phyloP scores from a whole-genome alignment of 2,888 invertebrate species.

The Escarpia spicata region DNA sequence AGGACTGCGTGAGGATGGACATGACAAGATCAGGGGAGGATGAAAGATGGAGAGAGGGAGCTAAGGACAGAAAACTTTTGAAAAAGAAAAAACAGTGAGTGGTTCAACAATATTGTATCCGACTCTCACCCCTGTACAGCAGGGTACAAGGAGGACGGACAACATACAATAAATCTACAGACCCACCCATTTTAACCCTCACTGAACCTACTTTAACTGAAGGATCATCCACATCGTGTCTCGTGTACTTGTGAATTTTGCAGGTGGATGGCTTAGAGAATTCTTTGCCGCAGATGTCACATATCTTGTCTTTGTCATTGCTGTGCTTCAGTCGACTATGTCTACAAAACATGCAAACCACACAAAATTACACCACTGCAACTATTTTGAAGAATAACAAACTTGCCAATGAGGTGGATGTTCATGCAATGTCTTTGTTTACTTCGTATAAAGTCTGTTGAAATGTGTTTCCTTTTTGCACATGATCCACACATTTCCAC shows the following conservation, averaged over 20 bases:
- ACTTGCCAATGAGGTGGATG: not conserved
- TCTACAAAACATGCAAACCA: conserved; percentile 17
- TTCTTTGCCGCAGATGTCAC: conserved; percentile 39
- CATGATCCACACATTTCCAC: not conserved
- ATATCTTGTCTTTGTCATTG: conserved; percentile 6
- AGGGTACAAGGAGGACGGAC: too few species aligned
- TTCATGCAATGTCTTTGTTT: too few species aligned
- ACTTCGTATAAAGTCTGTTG: too few species aligned
- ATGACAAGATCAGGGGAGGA: too few species aligned
- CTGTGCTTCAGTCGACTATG: conserved; percentile 23
- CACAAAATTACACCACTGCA: not conserved
- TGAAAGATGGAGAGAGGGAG: too few species aligned
- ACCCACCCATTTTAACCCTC: not conserved
- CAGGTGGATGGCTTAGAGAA: conserved; percentile 39
- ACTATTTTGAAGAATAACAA: not conserved
- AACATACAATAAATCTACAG: too few species aligned
- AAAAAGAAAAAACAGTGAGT: too few species aligned
- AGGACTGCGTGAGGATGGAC: too few species aligned
- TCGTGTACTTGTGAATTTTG: conserved; percentile 43
- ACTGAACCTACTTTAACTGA: conserved; percentile 44
- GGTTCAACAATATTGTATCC: too few species aligned
- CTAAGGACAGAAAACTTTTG: too few species aligned
- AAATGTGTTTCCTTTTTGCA: not conserved
- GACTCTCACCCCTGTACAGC: too few species aligned
- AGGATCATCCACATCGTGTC: conserved; percentile 44